These are phyloP conservation scores for Desoria tigrina DNA, from an alignment of 2,888 invertebrate species.

Conservation along the genomic window DNA sequence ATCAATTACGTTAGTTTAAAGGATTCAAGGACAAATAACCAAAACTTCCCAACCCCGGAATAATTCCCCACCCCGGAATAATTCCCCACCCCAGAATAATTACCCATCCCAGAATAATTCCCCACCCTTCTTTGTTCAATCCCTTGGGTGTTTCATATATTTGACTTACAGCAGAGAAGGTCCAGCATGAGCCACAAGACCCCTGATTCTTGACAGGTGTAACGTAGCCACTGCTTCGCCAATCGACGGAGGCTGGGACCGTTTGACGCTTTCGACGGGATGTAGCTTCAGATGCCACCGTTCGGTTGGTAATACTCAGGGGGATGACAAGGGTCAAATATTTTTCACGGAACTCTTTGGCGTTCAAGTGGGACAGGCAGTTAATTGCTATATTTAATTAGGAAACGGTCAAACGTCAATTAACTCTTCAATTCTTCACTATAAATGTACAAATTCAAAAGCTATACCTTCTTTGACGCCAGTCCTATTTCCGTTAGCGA, in stretches of 20 bases:
- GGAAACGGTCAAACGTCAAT: no score
- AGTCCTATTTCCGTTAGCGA: no score
- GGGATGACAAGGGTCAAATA: background rate
- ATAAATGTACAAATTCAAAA: no score
- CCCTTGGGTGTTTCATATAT: background rate
- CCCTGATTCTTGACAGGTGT: conserved; percentile 58
- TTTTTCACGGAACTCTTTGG: conserved; percentile 1
- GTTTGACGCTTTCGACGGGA: conserved; percentile 14
- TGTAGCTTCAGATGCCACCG: background rate
- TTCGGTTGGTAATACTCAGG: no score
- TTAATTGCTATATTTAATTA: no score
- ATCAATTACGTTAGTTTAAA: background rate
- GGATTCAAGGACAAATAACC: no score
- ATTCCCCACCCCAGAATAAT: background rate
- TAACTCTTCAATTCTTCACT: no score
- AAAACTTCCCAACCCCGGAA: background rate
- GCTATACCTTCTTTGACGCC: no score
- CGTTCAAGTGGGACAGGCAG: conserved; percentile 1
- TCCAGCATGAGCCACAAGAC: conserved; percentile 63
- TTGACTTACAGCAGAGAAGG: conserved; percentile 60
- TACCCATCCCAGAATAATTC: background rate
- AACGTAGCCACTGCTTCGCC: conserved; percentile 57
- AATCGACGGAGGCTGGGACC: conserved; percentile 55
- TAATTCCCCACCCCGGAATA: no score
- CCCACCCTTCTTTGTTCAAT: no score